A percentile compares a stretch with the other conserved stretches of the same genome.
Evolutionary conservation across 1,140 invertebrate genomes (phyloP).

Genomic region (Heliothis subflexa): DNA sequence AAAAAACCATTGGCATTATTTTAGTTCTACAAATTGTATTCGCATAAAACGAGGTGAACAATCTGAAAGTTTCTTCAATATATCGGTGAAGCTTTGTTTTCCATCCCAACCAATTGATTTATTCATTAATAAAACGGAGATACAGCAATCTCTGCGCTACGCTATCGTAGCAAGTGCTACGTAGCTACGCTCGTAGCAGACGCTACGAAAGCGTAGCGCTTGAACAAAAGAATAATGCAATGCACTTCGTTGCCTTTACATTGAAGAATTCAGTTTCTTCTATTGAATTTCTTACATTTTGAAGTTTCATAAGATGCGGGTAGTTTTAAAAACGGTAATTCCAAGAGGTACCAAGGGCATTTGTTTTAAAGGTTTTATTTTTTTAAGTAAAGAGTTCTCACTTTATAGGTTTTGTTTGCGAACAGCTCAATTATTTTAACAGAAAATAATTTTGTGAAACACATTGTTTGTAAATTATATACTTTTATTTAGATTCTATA

Average conservation of each 20-base stretch:
- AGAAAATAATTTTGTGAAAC: too few relatives aligned
- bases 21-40: too few relatives aligned
- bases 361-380: slow-evolving; percentile 1
- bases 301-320: slow-evolving; percentile 22
- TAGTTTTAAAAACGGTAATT: slow-evolving; percentile 10
- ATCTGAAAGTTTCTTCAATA: too few relatives aligned
- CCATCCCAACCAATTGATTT: not conserved
- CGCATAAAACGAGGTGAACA: not conserved
- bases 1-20: too few relatives aligned
- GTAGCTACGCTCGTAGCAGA: slow-evolving; percentile 14
- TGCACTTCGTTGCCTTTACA: slow-evolving; percentile 29
- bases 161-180: slow-evolving; percentile 3
- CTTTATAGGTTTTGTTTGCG: not conserved
- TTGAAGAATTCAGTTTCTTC: slow-evolving; percentile 40
- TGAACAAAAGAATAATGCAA: slow-evolving; percentile 41
- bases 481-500: too few relatives aligned
- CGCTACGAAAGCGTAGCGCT: slow-evolving; percentile 36
- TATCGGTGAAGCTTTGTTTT: too few relatives aligned
- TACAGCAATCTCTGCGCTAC: not conserved
- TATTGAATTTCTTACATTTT: slow-evolving; percentile 21
- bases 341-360: not conserved
- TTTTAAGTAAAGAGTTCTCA: not conserved
- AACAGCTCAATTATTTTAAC: not conserved
- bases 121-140: slow-evolving; percentile 26
- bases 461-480: too few relatives aligned